phyloP scores from a whole-genome alignment of 2,797 vertebrate genomes.

The Microctenopoma stevenorrisi region DNA sequence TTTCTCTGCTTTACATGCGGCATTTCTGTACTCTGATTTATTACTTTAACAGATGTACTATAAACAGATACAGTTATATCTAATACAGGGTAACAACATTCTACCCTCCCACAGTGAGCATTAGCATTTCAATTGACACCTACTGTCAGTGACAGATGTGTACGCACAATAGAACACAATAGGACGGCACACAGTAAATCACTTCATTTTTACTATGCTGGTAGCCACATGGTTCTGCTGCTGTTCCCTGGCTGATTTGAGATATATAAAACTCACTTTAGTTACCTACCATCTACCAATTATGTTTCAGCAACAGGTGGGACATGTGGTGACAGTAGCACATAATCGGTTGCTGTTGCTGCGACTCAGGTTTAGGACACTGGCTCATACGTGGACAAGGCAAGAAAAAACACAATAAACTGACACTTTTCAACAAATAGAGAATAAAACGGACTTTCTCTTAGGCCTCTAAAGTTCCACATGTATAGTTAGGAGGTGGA shows the following conservation, averaged over 20 bases:
- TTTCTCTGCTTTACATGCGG: no score
- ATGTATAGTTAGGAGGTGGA: background rate
- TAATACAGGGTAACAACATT: background rate
- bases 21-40: no score
- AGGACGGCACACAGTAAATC: background rate
- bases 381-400: background rate
- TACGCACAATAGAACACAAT: constrained; percentile 37
- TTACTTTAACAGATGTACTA: no score
- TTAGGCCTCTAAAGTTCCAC: background rate
- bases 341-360: constrained; percentile 31
- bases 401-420: background rate
- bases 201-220: background rate
- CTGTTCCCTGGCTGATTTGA: constrained; percentile 28
- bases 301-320: constrained; percentile 29
- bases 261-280: constrained; percentile 33
- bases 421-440: constrained; percentile 2
- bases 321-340: background rate
- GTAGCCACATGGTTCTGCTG: constrained; percentile 24
- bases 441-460: background rate
- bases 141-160: constrained; percentile 22
- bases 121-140: constrained; percentile 46
- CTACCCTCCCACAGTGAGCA: background rate
- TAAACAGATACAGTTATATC: background rate
- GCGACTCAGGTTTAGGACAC: constrained; percentile 1
- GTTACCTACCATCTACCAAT: constrained; percentile 12